These are phyloP conservation scores for Polydrusus pterygomalis DNA, from an alignment of 2,888 invertebrate genomes.

Conservation along the genomic window DNA sequence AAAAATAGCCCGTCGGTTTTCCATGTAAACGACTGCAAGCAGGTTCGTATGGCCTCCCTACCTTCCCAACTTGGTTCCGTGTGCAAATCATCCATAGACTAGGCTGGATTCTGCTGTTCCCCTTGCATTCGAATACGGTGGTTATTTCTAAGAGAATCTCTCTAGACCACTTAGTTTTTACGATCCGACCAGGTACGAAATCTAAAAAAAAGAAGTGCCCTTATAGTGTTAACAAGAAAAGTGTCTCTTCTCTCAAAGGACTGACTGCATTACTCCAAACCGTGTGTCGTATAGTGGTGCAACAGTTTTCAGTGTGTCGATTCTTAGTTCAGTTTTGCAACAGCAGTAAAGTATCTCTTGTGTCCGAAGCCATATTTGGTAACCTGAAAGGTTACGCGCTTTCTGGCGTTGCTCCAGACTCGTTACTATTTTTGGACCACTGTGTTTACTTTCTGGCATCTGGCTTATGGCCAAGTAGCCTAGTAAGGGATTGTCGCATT, in stretches of 20 bases:
- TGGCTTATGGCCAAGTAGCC: constrained; percentile 70
- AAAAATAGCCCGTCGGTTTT: constrained; percentile 72
- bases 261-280: constrained; percentile 31
- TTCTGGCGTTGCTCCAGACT: constrained; percentile 63
- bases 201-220: constrained; percentile 37
- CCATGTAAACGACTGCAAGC: constrained; percentile 58
- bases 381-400: constrained; percentile 51
- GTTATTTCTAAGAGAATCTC: constrained; percentile 66
- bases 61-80: constrained; percentile 72
- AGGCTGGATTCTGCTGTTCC: constrained; percentile 72
- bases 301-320: constrained; percentile 45
- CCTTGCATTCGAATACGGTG: constrained; percentile 77
- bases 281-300: constrained; percentile 40
- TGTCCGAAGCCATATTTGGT: constrained; percentile 65
- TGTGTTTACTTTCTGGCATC: constrained; percentile 56
- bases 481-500: constrained; percentile 61
- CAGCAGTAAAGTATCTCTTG: constrained; percentile 49
- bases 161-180: constrained; percentile 55
- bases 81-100: constrained; percentile 79
- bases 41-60: constrained; percentile 61
- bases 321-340: constrained; percentile 35
- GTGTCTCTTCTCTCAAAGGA: constrained; percentile 35
- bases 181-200: constrained; percentile 70
- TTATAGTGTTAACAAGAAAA: constrained; percentile 58
- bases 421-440: constrained; percentile 47